Evolutionary conservation across 2,113 vertebrate species (phyloP), one percentile per base, ranked within the genome.

Genomic region (Notechis scutatus): DNA sequence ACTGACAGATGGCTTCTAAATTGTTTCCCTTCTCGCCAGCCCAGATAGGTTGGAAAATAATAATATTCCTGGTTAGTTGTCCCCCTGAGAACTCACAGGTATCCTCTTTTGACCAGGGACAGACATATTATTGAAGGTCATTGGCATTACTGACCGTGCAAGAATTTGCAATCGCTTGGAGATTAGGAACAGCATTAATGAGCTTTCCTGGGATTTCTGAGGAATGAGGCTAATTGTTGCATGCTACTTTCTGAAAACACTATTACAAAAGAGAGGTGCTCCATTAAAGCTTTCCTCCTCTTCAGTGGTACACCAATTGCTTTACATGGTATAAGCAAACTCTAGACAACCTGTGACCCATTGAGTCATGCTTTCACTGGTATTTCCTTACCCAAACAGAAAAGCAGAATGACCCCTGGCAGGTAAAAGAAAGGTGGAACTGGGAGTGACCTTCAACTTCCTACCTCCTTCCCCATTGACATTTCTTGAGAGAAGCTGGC

Each of bases 211-310:
- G 95, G 92, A 93, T 96, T 96, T 95, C 94, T 14, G 26, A 95
- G 92, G 88, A 96, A 91, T 93, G 89, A 92, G 94, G 93, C 56
- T 93, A 95, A 85, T 91, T 97, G 57, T 95, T 96, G 96, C 93
- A 96, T 95, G 93, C 96, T 96, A 93, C 93, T 85, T 93, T 91
- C 95, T 92, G 47, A 94, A 96, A 93, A 93, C 92, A 95, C 95
- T 95, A 87, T 92, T 57, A 92, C 96, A 94, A 93, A 91, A 94
- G 93, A 95, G 92, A 93, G 86, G 81, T 93, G 85, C 93, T 96
- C 92, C 85, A 92, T 85, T 94, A 92, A 92, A 94, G 93, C 91
- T 94, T 52, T 7, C 15, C 39, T 14, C 93, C 95, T 95, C 95
- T 93, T 54, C 92, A 26, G 0, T 42, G 14, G 12, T 95, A 94